Percentiles rank a stretch among this genome's conserved stretches.
phyloP scores from a whole-genome alignment of 2,888 invertebrate genomes.

The Plutella xylostella region DNA sequence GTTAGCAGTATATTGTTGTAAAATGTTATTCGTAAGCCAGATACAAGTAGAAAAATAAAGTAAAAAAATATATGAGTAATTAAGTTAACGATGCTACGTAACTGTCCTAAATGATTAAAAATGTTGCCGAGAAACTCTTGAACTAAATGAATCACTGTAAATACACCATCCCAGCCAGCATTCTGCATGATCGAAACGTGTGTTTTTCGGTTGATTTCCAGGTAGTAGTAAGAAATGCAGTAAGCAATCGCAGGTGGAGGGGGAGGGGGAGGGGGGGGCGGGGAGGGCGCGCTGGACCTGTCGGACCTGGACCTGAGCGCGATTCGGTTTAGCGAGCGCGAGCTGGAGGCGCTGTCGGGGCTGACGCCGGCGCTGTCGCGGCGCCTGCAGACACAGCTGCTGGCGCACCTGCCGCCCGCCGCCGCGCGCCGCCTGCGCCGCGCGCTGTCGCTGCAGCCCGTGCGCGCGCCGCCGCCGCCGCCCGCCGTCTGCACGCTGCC shows the following conservation, averaged over 20 bases:
- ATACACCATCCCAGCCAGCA: slow-evolving; percentile 59
- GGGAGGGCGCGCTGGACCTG: slow-evolving; percentile 57
- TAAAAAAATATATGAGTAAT: no score
- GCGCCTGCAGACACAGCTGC: slow-evolving; percentile 77
- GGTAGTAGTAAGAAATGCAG: slow-evolving; percentile 58
- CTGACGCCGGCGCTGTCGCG: slow-evolving; percentile 79
- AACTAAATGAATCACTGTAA: slow-evolving; percentile 41
- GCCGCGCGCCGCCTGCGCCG: slow-evolving; percentile 76
- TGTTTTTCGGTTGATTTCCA: slow-evolving; percentile 65
- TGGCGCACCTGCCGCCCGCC: slow-evolving; percentile 77
- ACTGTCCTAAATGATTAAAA: not conserved
- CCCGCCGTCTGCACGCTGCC: slow-evolving; percentile 38
- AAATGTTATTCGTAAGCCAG: not conserved
- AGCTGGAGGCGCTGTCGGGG: slow-evolving; percentile 75
- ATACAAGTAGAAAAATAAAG: no score
- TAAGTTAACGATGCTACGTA: not conserved
- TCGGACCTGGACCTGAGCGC: slow-evolving; percentile 76
- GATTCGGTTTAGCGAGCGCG: slow-evolving; percentile 76
- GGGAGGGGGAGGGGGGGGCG: slow-evolving; percentile 27
- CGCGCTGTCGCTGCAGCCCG: slow-evolving; percentile 64
- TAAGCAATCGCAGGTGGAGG: slow-evolving; percentile 34
- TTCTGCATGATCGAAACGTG: slow-evolving; percentile 68
- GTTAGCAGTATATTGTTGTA: not conserved
- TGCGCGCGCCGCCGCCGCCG: not conserved
- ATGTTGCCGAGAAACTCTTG: no score